Percentiles rank a stretch among this genome's conserved stretches.
Evolutionary conservation across 2,113 vertebrate species (phyloP).

Genomic region (Oophaga pumilio): DNA sequence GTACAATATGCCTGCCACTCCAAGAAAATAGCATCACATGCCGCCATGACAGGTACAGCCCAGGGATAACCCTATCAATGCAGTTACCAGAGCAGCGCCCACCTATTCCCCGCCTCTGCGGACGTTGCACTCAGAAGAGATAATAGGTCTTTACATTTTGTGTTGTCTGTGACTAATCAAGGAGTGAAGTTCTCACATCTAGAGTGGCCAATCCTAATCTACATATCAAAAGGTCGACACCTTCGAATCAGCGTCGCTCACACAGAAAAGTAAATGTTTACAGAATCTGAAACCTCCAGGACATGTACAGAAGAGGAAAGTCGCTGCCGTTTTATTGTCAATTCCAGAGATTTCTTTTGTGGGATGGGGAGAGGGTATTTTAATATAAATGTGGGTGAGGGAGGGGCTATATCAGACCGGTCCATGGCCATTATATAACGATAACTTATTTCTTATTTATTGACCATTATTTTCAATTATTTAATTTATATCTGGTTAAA

Average conservation of each 20-base stretch:
- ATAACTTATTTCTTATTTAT: constrained; percentile 58
- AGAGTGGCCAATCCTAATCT: not conserved
- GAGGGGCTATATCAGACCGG: constrained; percentile 43
- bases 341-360: constrained; percentile 32
- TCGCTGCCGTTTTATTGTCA: constrained; percentile 52
- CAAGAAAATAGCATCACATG: too few relatives aligned
- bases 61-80: not conserved
- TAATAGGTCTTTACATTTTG: not conserved
- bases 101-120: not conserved
- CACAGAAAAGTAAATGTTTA: constrained; percentile 46
- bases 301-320: constrained; percentile 44
- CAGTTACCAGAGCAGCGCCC: not conserved
- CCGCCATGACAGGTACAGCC: not conserved
- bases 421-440: constrained; percentile 47
- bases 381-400: constrained; percentile 45
- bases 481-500: constrained; percentile 53
- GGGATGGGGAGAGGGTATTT: constrained; percentile 51
- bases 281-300: constrained; percentile 38
- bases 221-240: constrained; percentile 35
- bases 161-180: not conserved
- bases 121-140: not conserved
- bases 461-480: constrained; percentile 52
- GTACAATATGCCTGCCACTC: too few relatives aligned
- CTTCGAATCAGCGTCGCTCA: not conserved
- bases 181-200: not conserved